phyloP scores from a whole-genome alignment of 2,797 vertebrate genomes.

The Anguilla obscura region DNA sequence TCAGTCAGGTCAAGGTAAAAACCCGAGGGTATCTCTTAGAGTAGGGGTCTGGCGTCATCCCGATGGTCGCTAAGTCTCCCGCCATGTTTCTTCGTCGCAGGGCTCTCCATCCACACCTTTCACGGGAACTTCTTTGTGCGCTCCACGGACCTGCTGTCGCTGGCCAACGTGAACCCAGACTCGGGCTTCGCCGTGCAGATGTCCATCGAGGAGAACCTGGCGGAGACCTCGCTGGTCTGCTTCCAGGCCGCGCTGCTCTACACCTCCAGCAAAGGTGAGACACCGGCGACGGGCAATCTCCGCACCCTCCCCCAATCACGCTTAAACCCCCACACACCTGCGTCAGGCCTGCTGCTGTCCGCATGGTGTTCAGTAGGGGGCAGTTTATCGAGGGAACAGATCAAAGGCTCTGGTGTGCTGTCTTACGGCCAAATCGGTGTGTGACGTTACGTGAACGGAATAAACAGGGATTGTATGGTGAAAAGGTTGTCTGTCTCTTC shows the following conservation, averaged over 20 bases:
- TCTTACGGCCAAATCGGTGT: neutral
- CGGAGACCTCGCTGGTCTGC: slow-evolving; percentile 90
- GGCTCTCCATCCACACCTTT: slow-evolving; percentile 97
- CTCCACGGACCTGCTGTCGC: slow-evolving; percentile 93
- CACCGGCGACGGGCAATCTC: neutral
- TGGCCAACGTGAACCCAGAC: slow-evolving; percentile 96
- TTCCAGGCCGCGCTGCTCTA: slow-evolving; percentile 96
- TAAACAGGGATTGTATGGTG: neutral
- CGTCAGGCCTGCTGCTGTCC: neutral
- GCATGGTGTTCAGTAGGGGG: neutral
- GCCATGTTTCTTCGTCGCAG: slow-evolving; percentile 58
- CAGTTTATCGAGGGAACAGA: too few relatives aligned
- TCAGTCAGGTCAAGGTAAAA: too few relatives aligned
- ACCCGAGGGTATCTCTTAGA: too few relatives aligned
- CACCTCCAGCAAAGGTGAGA: slow-evolving; percentile 89
- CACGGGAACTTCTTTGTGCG: slow-evolving; percentile 98
- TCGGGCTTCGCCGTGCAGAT: slow-evolving; percentile 95
- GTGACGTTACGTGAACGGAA: neutral
- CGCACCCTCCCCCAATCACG: neutral
- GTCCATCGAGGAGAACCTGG: slow-evolving; percentile 91
- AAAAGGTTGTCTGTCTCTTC: neutral
- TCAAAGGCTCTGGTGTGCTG: too few relatives aligned
- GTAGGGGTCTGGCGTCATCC: neutral
- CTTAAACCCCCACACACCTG: too few relatives aligned
- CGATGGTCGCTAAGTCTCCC: neutral